Percentiles rank a stretch among this genome's conserved stretches.
These are phyloP conservation scores for Haemorhous mexicanus DNA, from an alignment of 2,113 vertebrate species.

Conservation along the genomic window DNA sequence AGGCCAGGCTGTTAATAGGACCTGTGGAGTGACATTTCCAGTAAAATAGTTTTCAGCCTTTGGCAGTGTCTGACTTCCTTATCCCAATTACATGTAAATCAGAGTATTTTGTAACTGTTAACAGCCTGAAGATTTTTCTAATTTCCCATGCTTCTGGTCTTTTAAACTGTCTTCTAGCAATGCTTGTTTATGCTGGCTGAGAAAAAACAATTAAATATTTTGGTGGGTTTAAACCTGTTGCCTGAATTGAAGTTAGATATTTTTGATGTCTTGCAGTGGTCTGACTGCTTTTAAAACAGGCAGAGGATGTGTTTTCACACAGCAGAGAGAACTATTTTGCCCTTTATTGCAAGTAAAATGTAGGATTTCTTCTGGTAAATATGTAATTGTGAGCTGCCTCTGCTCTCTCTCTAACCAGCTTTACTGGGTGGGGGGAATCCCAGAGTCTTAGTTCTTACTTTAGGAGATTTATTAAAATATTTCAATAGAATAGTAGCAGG, in stretches of 20 bases:
- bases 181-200: not conserved
- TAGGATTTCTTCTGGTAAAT: not conserved
- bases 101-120: not conserved
- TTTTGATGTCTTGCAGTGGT: not conserved
- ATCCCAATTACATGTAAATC: not conserved
- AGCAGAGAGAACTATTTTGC: not conserved
- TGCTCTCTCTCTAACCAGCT: not conserved
- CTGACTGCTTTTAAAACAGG: not conserved
- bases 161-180: not conserved
- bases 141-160: not conserved
- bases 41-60: not conserved
- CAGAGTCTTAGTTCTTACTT: not conserved
- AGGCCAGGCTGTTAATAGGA: not conserved
- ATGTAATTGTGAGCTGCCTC: not conserved
- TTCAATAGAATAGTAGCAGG: not conserved
- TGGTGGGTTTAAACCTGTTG: not conserved
- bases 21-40: not conserved
- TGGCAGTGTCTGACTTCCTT: not conserved
- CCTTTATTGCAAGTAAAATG: not conserved
- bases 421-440: not conserved
- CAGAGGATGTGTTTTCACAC: not conserved
- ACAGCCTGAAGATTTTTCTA: fast-evolving
- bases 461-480: not conserved
- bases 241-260: not conserved
- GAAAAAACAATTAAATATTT: not conserved